Base-by-base conservation (phyloP, 2,113 vertebrate species). In the Deroptyus accipitrinus region DNA sequence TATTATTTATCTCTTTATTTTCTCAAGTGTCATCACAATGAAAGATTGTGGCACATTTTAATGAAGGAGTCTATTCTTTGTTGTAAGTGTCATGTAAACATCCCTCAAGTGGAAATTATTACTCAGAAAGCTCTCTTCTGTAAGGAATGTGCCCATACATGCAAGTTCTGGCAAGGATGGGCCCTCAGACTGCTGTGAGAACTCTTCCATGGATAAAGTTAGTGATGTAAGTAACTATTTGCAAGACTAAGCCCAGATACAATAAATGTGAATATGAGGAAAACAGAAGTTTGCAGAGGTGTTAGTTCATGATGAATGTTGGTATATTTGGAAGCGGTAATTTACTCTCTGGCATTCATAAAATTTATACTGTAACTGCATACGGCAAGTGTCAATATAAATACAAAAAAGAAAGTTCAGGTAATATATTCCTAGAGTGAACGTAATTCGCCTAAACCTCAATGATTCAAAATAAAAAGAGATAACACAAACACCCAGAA, bases 321-420 rank as follows among this genome's bases (percentile, higher is more conserved):
- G 6, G 25, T 25, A 14, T 78, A 54, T 55, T 79, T 57, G 52
- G 69, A 54, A 91, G 85, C 75, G 17, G 16, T 39, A 35, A 25
- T 94, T 93, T 75, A 49, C 24, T 91, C 14, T 44, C 78, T 83
- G 44, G 6, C 18, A 48, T 80, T 94, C 49, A 67, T 84, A 70
- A 94, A 94, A 91, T 95, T 82, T 63, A 87, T 76, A 35, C 20
- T 2, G 4, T 55, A 57, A 54, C 30, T 76, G 13, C 73, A 35
- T 67, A 72, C 25, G 61, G 6, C 80, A 86, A 85, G 10, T 83
- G n/a, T 31, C 54, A 80, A 84, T 68, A 75, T 51, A 91, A 96
- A 95, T 80, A 86, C 7, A 70, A 92, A 95, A 93, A 91, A 41
- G 84, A 66, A 81, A 54, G 44, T 88, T 75, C 67, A 85, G 87